Evolutionary conservation across 1,140 invertebrate species (phyloP).

Genomic region (Drosophila sturtevanti): DNA sequence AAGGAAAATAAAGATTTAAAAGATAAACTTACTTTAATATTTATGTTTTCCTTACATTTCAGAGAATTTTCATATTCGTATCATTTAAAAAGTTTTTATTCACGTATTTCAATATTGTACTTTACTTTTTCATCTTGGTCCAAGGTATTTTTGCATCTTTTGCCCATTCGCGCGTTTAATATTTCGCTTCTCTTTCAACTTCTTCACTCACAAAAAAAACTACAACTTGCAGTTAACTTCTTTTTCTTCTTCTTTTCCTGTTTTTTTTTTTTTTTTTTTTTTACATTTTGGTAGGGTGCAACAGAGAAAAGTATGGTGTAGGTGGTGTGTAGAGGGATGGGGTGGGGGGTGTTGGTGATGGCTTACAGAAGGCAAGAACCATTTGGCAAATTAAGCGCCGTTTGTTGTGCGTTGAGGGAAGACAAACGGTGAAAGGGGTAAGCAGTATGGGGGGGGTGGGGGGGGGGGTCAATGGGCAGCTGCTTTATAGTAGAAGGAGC

Average conservation of each 20-base stretch:
- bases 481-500: too few relatives aligned
- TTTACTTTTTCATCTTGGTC: constrained; percentile 51
- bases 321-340: too few relatives aligned
- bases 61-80: neutral
- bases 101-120: constrained; percentile 56
- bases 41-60: too few relatives aligned
- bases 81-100: neutral
- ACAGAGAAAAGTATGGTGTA: too few relatives aligned
- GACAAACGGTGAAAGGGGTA: neutral
- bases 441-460: neutral
- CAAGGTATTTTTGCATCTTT: constrained; percentile 75
- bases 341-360: neutral
- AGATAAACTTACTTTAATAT: too few relatives aligned
- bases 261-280: too few relatives aligned
- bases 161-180: constrained; percentile 64
- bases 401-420: constrained; percentile 63
- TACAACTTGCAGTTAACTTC: constrained; percentile 53
- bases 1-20: too few relatives aligned
- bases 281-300: neutral
- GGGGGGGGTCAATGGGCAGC: neutral
- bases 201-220: constrained; percentile 44
- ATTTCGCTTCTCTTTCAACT: constrained; percentile 39
- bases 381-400: constrained; percentile 77
- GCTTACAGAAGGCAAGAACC: constrained; percentile 22
- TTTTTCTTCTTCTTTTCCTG: too few relatives aligned